Evolutionary conservation across 1,140 invertebrate genomes (phyloP), one percentile per base, ranked within the genome.

Genomic region (Conus ventricosus): DNA sequence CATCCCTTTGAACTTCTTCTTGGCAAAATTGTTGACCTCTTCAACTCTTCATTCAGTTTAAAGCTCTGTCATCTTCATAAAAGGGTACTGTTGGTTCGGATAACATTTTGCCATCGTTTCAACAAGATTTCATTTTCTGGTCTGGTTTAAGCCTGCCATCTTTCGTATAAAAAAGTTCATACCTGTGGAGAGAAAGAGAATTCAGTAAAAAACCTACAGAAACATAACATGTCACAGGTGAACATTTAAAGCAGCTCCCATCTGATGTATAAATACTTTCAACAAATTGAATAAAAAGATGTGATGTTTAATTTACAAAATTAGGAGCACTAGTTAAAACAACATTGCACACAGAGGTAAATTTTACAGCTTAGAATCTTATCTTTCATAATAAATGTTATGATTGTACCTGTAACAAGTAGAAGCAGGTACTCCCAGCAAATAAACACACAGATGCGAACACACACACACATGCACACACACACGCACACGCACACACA

Each of bases 121-220:
- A 23, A 91, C 87, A 84, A 86, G 39, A 92, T 88, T 63, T 90
- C 89, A 82, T 91, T 87, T 25, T 84, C 88, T 17, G 91, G 91
- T 75, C 89, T 92, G 6, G 91, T 78, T 78, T 7, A 89, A 75
- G 3, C 88, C 81, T 55, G 91, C 91, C 87, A 92, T 89, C 75
- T 92, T 91, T 27, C 91, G 83, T 54, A 90, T 85, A n/a, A 91
- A 51, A 75, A 92, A 84, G 84, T 92, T 92, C 63, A 91, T 10
- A 23, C 90, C 91, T 92, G 90, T 23, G 39, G 67, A 60, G 20
- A 53, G 7, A 87, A 20, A 60, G 5, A 60, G 57, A 60, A 60
- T 60, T 60, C 5, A 2, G 57, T 60, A 60, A 11, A 15, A 15
- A 51, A 27, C 27, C 25, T 20, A 6, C 39, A 81, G 20, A 51